Percentiles rank a stretch among this genome's conserved stretches.
Conservation (phyloP, 1,140 invertebrate genomes). For the Leptonema lineaticorne region DNA sequence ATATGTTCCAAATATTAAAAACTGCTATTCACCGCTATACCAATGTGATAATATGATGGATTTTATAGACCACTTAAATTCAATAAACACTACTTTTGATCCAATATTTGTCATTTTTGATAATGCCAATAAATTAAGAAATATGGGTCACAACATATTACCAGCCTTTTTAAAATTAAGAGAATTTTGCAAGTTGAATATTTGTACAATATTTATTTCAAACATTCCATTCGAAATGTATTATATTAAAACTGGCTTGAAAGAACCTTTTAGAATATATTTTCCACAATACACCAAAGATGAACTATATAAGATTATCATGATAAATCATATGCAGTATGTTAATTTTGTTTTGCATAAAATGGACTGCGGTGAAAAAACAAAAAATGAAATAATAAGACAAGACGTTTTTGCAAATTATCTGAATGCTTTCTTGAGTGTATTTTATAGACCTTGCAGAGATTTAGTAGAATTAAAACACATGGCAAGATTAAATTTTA, state of each 20-base stretch:
- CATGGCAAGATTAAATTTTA: conserved; percentile 69
- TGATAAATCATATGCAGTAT: conserved; percentile 48
- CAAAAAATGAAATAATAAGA: conserved; percentile 49
- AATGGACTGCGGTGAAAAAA: conserved; percentile 42
- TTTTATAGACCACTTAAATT: conserved; percentile 63
- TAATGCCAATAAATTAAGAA: conserved; percentile 73
- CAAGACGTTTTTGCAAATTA: conserved; percentile 75
- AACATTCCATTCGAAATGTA: conserved; percentile 82
- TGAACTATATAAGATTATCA: conserved; percentile 74
- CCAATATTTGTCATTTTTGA: conserved; percentile 71
- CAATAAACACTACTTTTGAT: conserved; percentile 47
- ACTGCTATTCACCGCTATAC: conserved; percentile 46
- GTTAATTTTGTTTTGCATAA: conserved; percentile 45
- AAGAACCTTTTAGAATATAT: conserved; percentile 73
- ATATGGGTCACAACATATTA: conserved; percentile 71
- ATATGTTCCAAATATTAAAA: conserved; percentile 46
- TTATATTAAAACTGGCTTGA: conserved; percentile 64
- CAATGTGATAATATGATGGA: conserved; percentile 75
- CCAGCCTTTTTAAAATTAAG: conserved; percentile 69
- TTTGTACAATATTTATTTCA: conserved; percentile 76
- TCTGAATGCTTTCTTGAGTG: conserved; percentile 75
- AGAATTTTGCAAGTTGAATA: conserved; percentile 70
- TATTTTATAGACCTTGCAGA: conserved; percentile 77
- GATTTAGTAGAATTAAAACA: conserved; percentile 79
- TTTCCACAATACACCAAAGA: conserved; percentile 82